phyloP scores from a whole-genome alignment of 2,888 invertebrate genomes.

The Mycalesis mineus region DNA sequence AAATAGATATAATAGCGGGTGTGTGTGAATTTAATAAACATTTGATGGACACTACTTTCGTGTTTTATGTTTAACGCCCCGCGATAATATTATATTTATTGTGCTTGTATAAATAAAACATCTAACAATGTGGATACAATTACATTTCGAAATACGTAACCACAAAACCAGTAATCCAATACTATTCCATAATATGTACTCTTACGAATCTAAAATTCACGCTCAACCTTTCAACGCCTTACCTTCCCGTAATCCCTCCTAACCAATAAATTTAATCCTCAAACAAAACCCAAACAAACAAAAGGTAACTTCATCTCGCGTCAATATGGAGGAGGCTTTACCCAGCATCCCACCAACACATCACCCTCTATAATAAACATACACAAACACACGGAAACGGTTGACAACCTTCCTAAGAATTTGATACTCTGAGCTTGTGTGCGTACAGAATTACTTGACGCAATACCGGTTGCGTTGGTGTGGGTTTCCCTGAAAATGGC shows the following conservation, averaged over 20 bases:
- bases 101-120: too few relatives aligned
- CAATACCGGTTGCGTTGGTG: slow-evolving; percentile 37
- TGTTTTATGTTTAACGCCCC: too few relatives aligned
- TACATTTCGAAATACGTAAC: not conserved
- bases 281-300: slow-evolving; percentile 32
- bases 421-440: slow-evolving; percentile 42
- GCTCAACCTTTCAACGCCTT: slow-evolving; percentile 10
- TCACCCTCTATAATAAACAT: slow-evolving; percentile 31
- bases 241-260: slow-evolving; percentile 15
- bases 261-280: slow-evolving; percentile 24
- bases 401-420: slow-evolving; percentile 43
- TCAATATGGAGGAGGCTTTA: slow-evolving; percentile 50
- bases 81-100: too few relatives aligned
- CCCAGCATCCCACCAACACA: slow-evolving; percentile 63
- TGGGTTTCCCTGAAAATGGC: slow-evolving; percentile 69
- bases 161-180: not conserved
- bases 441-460: slow-evolving; percentile 35
- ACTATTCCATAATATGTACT: not conserved
- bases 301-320: slow-evolving; percentile 38
- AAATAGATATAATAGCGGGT: too few relatives aligned
- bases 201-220: not conserved
- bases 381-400: slow-evolving; percentile 32
- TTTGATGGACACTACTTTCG: too few relatives aligned
- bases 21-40: too few relatives aligned
- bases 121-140: too few relatives aligned